Conservation (phyloP, 1,140 invertebrate species). For the Microplitis demolitor region DNA sequence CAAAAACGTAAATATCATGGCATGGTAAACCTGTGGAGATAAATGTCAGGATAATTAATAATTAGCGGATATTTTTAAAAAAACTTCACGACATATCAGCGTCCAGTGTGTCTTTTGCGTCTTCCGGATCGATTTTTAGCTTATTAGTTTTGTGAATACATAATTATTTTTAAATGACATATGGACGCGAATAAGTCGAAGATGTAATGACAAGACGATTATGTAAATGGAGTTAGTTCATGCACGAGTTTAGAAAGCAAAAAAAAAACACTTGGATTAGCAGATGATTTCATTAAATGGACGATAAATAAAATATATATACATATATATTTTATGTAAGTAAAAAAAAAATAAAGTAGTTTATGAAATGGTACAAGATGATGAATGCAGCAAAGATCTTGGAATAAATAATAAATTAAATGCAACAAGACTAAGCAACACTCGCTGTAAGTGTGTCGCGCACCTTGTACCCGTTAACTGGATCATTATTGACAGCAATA, state of each 20-base stretch:
- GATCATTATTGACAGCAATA: conserved; percentile 41
- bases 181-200: conserved; percentile 20
- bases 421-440: conserved; percentile 41
- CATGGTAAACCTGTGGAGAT: conserved; percentile 29
- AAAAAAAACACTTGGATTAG: background rate
- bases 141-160: background rate
- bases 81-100: conserved; percentile 20
- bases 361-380: conserved; percentile 1
- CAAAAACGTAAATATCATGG: conserved; percentile 16
- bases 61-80: background rate
- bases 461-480: conserved; percentile 54
- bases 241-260: background rate
- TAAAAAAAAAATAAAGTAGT: background rate
- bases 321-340: background rate
- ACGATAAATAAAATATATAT: background rate
- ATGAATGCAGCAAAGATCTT: conserved; percentile 1
- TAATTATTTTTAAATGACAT: background rate
- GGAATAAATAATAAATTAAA: conserved; percentile 10
- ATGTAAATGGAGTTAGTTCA: background rate
- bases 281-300: too few species aligned
- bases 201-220: background rate
- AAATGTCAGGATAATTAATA: conserved; percentile 17
- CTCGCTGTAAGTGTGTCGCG: conserved; percentile 43
- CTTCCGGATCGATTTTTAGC: conserved; percentile 14
- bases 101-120: conserved; percentile 27